These are phyloP conservation scores for Aphis craccivora DNA, from an alignment of 1,140 invertebrate genomes.

Conservation along the genomic window DNA sequence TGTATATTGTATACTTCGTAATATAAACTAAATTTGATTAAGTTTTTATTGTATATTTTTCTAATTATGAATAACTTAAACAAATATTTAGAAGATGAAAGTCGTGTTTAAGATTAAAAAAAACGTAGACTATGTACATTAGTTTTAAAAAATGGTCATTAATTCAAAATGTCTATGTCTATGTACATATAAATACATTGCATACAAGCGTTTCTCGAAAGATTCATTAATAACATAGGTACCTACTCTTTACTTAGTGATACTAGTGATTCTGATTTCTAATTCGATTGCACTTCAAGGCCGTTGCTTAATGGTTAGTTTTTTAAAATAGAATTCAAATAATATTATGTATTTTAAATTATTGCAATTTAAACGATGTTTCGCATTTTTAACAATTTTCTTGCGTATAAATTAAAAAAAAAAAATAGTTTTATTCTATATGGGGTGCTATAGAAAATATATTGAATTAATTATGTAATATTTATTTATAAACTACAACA, in stretches of 20 bases:
- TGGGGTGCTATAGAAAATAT: background rate
- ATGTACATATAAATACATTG: background rate
- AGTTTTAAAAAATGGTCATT: background rate
- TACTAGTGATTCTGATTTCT: background rate
- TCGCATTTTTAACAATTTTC: background rate
- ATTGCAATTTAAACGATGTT: background rate
- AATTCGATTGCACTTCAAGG: background rate
- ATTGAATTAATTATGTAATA: background rate
- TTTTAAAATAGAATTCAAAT: background rate
- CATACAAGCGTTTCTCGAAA: background rate
- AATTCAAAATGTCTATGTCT: background rate
- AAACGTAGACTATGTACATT: background rate
- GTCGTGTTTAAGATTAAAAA: background rate
- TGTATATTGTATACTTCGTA: background rate
- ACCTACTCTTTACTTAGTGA: background rate
- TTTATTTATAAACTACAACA: slow-evolving; percentile 17
- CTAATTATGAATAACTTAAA: background rate
- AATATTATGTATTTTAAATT: background rate
- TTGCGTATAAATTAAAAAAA: background rate
- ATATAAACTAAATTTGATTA: background rate
- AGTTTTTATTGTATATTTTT: background rate
- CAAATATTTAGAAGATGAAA: background rate
- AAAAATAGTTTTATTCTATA: background rate
- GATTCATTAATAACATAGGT: background rate
- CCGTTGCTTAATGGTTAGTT: background rate